Evolutionary conservation across 2,797 vertebrate genomes (phyloP).

Genomic region (Falco biarmicus): DNA sequence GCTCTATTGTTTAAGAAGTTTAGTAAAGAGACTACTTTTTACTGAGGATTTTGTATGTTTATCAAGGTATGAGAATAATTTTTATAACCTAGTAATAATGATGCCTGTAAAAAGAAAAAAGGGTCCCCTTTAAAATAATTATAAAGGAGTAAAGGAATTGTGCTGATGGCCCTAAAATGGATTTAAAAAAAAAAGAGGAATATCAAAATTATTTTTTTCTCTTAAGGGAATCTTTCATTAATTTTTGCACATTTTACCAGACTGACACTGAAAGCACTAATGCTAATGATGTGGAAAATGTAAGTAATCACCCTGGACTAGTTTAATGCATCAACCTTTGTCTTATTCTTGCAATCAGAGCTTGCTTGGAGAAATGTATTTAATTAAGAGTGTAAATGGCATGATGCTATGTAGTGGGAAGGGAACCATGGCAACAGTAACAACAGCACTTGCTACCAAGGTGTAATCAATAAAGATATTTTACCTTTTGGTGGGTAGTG

Average conservation of each 20-base stretch:
- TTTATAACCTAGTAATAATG: not conserved
- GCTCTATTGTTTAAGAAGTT: not conserved
- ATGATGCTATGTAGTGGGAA: not conserved
- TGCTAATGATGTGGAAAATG: not conserved
- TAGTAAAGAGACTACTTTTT: not conserved
- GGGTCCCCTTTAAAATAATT: not conserved
- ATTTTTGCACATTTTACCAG: not conserved
- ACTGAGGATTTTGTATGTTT: not conserved
- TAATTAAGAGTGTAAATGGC: constrained; percentile 16
- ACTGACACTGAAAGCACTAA: not conserved
- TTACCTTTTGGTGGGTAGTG: not conserved
- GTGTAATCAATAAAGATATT: not conserved
- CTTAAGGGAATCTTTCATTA: not conserved
- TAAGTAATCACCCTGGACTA: not conserved
- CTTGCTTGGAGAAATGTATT: not conserved
- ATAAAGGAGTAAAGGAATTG: not conserved
- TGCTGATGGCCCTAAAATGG: not conserved
- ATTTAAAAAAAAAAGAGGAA: not conserved
- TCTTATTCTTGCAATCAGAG: constrained; percentile 11
- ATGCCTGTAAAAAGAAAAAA: not conserved
- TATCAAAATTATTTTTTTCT: not conserved
- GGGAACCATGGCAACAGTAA: constrained; percentile 2
- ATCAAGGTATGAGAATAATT: not conserved
- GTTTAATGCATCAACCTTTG: not conserved
- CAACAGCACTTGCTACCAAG: not conserved